These are phyloP conservation scores for Thalassophryne amazonica DNA, from an alignment of 2,797 vertebrate species.

Conservation along the genomic window DNA sequence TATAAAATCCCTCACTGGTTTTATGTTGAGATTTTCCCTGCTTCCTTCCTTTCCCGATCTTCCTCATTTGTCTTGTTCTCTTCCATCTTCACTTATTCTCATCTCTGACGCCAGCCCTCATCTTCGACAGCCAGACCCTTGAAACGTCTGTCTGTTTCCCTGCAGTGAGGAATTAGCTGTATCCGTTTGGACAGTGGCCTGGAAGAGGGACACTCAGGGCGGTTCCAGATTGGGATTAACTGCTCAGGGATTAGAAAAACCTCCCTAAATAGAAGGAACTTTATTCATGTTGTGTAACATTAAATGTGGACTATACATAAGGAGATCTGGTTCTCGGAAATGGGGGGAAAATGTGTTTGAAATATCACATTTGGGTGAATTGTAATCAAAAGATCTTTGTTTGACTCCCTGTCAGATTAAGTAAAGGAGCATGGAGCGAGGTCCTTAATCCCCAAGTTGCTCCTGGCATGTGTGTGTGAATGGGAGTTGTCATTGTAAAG, in stretches of 20 bases:
- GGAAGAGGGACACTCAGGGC: neutral
- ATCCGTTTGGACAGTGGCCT: conserved; percentile 24
- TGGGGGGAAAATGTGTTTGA: too few relatives aligned
- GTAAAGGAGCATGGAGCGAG: too few relatives aligned
- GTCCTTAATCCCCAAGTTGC: too few relatives aligned
- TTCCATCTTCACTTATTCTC: neutral
- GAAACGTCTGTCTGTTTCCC: conserved; percentile 2
- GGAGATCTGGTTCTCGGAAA: too few relatives aligned
- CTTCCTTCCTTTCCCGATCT: neutral
- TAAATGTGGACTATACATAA: neutral
- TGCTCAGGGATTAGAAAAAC: conserved; percentile 38
- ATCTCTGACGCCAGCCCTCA: neutral
- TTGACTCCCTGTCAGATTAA: too few relatives aligned
- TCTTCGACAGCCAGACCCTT: conserved; percentile 7
- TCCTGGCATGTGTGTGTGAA: too few relatives aligned
- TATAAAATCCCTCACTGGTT: neutral
- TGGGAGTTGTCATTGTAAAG: too few relatives aligned
- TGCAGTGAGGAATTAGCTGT: conserved; percentile 16
- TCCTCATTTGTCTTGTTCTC: neutral
- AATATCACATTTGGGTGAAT: too few relatives aligned
- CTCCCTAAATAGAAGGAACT: conserved; percentile 18
- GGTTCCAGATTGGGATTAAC: conserved; percentile 43
- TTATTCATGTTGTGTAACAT: conserved; percentile 4
- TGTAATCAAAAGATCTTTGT: too few relatives aligned
- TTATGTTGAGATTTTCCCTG: neutral